Percentiles rank a stretch among this genome's conserved stretches.
phyloP scores from a whole-genome alignment of 2,797 vertebrate species.

The Rhinatrema bivittatum region DNA sequence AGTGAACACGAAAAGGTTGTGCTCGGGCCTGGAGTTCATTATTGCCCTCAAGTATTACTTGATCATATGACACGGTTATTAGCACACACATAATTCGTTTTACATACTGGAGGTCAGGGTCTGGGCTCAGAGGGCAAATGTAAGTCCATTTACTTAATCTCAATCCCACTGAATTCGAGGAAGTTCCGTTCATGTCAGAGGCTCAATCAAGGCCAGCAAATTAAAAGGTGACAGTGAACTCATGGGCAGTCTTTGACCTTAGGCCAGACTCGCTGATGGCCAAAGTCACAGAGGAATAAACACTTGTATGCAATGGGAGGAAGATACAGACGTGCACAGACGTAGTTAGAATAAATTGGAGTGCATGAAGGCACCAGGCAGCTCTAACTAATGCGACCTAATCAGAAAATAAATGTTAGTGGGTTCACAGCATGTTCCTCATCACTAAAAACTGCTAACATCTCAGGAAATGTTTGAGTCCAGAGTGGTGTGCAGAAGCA shows the following conservation, averaged over 20 bases:
- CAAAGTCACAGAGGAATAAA: conserved; percentile 18
- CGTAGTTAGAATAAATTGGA: too few species aligned
- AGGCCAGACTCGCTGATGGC: conserved; percentile 11
- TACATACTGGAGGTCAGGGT: conserved; percentile 39
- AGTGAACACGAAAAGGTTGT: conserved; percentile 11
- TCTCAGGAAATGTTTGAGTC: too few species aligned
- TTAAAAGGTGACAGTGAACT: conserved; percentile 38
- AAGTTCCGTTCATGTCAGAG: conserved; percentile 35
- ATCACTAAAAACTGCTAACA: too few species aligned
- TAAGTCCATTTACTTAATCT: conserved; percentile 35
- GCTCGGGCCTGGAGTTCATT: background rate
- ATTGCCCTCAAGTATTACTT: conserved; percentile 16
- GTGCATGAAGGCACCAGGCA: too few species aligned
- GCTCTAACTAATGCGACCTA: too few species aligned
- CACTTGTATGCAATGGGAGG: conserved; percentile 12
- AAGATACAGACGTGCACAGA: conserved; percentile 10
- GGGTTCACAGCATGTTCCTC: too few species aligned
- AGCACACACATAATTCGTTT: conserved; percentile 35
- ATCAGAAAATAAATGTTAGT: too few species aligned
- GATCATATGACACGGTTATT: conserved; percentile 29
- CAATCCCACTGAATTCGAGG: conserved; percentile 31
- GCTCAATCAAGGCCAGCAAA: conserved; percentile 37
- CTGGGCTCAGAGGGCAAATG: conserved; percentile 21
- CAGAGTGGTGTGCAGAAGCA: too few species aligned
- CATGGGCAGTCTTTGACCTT: conserved; percentile 28